phyloP scores from a whole-genome alignment of 2,888 invertebrate genomes.

The Lithosia quadra region DNA sequence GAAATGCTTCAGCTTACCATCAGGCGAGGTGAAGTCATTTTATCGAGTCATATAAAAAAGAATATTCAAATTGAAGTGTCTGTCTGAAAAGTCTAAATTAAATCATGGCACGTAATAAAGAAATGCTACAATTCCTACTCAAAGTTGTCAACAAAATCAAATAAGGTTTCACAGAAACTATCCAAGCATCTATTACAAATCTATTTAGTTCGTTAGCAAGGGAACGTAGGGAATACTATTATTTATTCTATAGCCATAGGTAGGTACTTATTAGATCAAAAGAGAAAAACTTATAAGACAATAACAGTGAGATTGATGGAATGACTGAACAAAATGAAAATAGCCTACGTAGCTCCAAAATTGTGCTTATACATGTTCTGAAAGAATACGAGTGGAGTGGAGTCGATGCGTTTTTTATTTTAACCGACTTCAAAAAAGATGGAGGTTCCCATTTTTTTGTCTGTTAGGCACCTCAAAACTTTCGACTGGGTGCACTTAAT shows the following conservation, averaged over 20 bases:
- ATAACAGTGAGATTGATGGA: constrained; percentile 70
- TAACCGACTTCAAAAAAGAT: too few relatives aligned
- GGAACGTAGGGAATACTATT: not conserved
- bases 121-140: not conserved
- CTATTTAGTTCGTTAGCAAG: not conserved
- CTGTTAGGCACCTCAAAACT: too few relatives aligned
- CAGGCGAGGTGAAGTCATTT: too few relatives aligned
- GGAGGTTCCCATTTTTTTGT: too few relatives aligned
- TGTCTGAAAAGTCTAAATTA: too few relatives aligned
- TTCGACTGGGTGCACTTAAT: too few relatives aligned
- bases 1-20: too few relatives aligned
- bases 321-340: constrained; percentile 80
- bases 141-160: not conserved
- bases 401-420: constrained; percentile 23
- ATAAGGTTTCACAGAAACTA: not conserved
- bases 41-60: too few relatives aligned
- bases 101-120: not conserved
- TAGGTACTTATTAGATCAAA: constrained; percentile 12
- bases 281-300: constrained; percentile 52
- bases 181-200: not conserved
- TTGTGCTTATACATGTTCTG: constrained; percentile 73
- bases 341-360: constrained; percentile 70
- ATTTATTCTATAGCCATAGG: not conserved
- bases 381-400: constrained; percentile 48
- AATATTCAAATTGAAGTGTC: too few relatives aligned